Evolutionary conservation across 2,113 vertebrate genomes (phyloP).

Genomic region (Saiga tatarica): DNA sequence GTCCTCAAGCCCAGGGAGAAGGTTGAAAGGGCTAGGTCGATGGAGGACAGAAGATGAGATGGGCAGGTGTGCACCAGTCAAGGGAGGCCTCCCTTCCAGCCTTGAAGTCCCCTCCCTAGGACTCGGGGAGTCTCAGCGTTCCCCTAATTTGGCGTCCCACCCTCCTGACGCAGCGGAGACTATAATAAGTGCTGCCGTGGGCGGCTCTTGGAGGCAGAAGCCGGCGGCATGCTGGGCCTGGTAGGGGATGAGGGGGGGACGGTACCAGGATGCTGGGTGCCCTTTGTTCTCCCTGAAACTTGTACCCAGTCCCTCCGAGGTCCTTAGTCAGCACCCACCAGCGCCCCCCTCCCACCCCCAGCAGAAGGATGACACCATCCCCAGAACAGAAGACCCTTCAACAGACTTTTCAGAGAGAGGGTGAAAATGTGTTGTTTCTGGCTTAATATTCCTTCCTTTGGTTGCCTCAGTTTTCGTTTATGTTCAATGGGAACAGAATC

Average conservation of each 20-base stretch:
- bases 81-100: background rate
- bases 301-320: background rate
- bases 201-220: conserved; percentile 71
- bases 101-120: conserved; percentile 36
- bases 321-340: background rate
- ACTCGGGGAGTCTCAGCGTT: conserved; percentile 37
- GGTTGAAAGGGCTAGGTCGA: background rate
- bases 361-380: background rate
- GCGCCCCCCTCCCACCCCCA: background rate
- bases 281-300: conserved; percentile 43
- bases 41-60: background rate
- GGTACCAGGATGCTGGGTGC: background rate
- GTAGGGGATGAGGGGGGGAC: conserved; percentile 42
- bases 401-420: background rate
- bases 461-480: conserved; percentile 28
- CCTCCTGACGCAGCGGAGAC: conserved; percentile 72
- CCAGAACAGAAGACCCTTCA: background rate
- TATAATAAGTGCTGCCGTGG: conserved; percentile 75
- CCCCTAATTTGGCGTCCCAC: conserved; percentile 64
- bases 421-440: background rate
- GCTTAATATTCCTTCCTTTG: background rate
- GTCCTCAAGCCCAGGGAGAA: background rate
- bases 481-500: conserved; percentile 32
- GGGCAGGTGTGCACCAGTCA: background rate
- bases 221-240: conserved; percentile 4